Base-by-base conservation (phyloP, 2,888 invertebrate species). In the Lydus trimaculatus region DNA sequence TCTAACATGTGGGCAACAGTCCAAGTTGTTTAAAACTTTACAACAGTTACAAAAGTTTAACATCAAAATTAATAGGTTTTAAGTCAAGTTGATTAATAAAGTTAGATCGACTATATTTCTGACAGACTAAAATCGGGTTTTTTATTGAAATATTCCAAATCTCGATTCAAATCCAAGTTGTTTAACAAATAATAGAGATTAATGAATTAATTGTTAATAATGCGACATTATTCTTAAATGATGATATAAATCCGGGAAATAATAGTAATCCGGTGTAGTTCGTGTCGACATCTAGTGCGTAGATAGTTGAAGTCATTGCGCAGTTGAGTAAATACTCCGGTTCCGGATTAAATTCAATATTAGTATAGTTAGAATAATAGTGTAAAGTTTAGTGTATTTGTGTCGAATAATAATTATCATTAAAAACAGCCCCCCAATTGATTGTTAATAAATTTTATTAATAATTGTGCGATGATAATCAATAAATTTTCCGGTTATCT, bases 241-340 rank as follows among this genome's bases (percentile, higher is more conserved):
- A 17, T 11, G 48, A 9, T 63, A 59, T 66, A 66, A 72, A 71
- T 66, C 61, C 66, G 25, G 56, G 39, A 64, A 43, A 65, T 64
- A 64, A 48, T 67, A 63, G 71, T 73, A 67, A 67, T 28, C 48
- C 65, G 60, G 39, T 25, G 31, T 48, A 71, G 70, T 66, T 56
- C 11, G 70, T 69, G 67, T 69, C 75, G 79, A 77, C 79, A 79
- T 79, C 79, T 79, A 77, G 73, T 73, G 79, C 68, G 63, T 67
- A 67, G 72, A 68, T 70, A 69, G 73, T 75, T 72, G 78, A 78
- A 78, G 77, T 78, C 56, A n/a, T 9, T 78, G 78, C 78, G 78
- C 79, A 71, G 71, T 74, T 75, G 74, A 67, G 72, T 64, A 73
- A 71, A 64, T 73, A 72, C 70, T 72, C 70, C 72, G 70, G 75